Conservation (phyloP, 2,888 invertebrate species). For the Caenorhabditis japonica region DNA sequence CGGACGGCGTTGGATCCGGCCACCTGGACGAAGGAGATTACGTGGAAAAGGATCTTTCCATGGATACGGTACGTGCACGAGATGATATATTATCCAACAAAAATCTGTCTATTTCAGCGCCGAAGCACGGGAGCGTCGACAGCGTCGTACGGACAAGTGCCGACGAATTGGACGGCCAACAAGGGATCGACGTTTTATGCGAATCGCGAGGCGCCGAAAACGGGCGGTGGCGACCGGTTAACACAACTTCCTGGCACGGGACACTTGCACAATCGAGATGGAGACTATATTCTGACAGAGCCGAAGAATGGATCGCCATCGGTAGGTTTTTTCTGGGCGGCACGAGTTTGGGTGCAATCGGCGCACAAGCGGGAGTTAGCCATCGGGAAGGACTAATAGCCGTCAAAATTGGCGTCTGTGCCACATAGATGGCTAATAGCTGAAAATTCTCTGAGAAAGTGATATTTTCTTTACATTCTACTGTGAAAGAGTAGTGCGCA, state of each 20-base stretch:
- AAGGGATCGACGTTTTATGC: slow-evolving; percentile 11
- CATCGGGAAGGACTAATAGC: too few species aligned
- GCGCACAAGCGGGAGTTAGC: too few species aligned
- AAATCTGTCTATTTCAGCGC: slow-evolving; percentile 24
- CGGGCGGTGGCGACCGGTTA: slow-evolving; percentile 7
- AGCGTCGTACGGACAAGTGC: slow-evolving; percentile 13
- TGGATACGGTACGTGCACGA: slow-evolving; percentile 22
- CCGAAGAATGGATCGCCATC: slow-evolving; percentile 24
- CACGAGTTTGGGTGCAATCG: too few species aligned
- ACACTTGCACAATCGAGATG: slow-evolving; percentile 1
- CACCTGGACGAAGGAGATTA: slow-evolving; percentile 33
- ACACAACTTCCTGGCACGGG: slow-evolving; percentile 13
- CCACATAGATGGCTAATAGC: too few species aligned
- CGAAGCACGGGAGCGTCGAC: slow-evolving; percentile 34
- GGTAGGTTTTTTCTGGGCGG: slow-evolving; percentile 15
- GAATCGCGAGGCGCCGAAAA: background rate
- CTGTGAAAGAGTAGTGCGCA: too few species aligned
- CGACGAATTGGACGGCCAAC: slow-evolving; percentile 24
- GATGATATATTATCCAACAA: background rate
- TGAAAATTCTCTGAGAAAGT: too few species aligned
- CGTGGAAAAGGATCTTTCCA: slow-evolving; percentile 27
- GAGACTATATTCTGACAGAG: slow-evolving; percentile 21
- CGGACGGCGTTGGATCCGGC: slow-evolving; percentile 9
- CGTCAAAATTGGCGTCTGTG: too few species aligned
- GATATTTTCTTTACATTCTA: too few species aligned